phyloP scores from a whole-genome alignment of 1,140 invertebrate species.

The Euglossa dilemma region DNA sequence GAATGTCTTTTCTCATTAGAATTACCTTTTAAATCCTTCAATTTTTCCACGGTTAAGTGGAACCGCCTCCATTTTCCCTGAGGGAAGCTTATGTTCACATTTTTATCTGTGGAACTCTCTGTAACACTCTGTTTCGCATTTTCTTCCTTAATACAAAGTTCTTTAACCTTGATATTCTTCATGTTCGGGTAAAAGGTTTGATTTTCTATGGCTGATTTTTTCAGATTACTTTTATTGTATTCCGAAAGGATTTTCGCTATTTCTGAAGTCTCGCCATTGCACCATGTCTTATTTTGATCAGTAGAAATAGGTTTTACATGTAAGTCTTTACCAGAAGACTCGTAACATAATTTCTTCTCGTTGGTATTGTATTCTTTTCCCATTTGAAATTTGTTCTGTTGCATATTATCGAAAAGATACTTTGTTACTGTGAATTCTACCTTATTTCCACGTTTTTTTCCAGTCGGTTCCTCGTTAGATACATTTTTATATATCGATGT shows the following conservation, averaged over 20 bases:
- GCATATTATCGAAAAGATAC: not conserved
- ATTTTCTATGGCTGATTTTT: constrained; percentile 34
- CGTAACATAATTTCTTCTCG: not conserved
- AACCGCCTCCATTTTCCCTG: constrained; percentile 56
- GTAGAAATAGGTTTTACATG: not conserved
- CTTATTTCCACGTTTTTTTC: constrained; percentile 34
- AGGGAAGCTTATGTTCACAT: constrained; percentile 31
- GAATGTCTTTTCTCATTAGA: not conserved
- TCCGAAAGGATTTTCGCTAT: constrained; percentile 71
- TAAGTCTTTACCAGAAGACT: not conserved
- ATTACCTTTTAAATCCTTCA: constrained; percentile 22
- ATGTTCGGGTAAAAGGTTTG: not conserved
- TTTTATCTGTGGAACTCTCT: not conserved
- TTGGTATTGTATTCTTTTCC: not conserved
- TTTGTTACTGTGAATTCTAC: constrained; percentile 38
- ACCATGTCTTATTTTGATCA: constrained; percentile 21
- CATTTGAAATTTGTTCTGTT: constrained; percentile 30
- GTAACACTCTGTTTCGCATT: not conserved
- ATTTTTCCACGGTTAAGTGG: constrained; percentile 42
- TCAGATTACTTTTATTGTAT: constrained; percentile 59
- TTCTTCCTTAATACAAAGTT: not conserved
- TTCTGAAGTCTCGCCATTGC: constrained; percentile 60
- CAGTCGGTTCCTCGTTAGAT: not conserved
- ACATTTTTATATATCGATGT: constrained; percentile 67
- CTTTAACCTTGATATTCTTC: constrained; percentile 23